These are phyloP conservation scores for Ypsolopha sequella DNA, from an alignment of 2,888 invertebrate genomes.

Conservation along the genomic window DNA sequence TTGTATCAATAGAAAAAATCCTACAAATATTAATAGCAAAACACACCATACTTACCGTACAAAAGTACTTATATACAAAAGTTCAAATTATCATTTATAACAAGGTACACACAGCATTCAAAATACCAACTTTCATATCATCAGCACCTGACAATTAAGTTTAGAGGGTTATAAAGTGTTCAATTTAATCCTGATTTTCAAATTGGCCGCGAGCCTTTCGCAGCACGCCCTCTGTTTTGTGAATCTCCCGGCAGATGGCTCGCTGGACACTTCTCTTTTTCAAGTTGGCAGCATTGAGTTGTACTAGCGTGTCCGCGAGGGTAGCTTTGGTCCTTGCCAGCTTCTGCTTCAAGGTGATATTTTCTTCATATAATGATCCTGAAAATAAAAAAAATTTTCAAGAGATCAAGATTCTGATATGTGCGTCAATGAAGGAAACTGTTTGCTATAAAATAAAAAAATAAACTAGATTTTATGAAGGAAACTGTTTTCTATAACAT, in stretches of 20 bases:
- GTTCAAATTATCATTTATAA: too few species aligned
- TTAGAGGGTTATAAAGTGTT: too few species aligned
- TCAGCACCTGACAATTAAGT: not conserved
- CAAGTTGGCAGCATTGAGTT: slow-evolving; percentile 82
- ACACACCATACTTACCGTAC: too few species aligned
- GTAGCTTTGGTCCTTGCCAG: slow-evolving; percentile 79
- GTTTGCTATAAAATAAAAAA: too few species aligned
- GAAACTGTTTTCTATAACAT: too few species aligned
- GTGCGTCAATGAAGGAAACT: too few species aligned
- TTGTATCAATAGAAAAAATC: too few species aligned
- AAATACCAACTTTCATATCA: slow-evolving; percentile 6
- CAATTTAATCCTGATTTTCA: slow-evolving; percentile 54
- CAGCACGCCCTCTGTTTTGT: slow-evolving; percentile 82
- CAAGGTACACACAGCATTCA: not conserved
- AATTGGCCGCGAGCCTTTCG: slow-evolving; percentile 81
- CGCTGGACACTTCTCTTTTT: slow-evolving; percentile 86
- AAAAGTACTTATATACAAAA: too few species aligned
- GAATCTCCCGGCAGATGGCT: slow-evolving; percentile 84
- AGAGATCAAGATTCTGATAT: too few species aligned
- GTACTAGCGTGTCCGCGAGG: slow-evolving; percentile 81
- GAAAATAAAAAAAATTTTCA: slow-evolving; percentile 13
- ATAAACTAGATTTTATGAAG: too few species aligned
- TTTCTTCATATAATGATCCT: slow-evolving; percentile 72
- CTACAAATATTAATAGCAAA: too few species aligned
- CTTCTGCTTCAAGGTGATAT: slow-evolving; percentile 77